phyloP scores from a whole-genome alignment of 1,140 invertebrate species.

The Tetragnatha versicolor region DNA sequence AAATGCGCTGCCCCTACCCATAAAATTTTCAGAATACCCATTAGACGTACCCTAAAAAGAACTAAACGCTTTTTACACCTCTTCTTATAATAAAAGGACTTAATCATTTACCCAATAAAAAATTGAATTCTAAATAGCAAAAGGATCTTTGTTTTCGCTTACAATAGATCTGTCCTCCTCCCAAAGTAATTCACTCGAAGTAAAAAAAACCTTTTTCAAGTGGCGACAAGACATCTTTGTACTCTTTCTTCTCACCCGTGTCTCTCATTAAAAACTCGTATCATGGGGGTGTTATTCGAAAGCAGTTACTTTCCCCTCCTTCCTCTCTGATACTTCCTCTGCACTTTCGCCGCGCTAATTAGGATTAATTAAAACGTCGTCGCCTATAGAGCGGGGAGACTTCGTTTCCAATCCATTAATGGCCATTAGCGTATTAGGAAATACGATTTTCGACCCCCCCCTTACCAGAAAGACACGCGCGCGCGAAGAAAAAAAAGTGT shows the following conservation, averaged over 20 bases:
- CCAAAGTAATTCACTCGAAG: neutral
- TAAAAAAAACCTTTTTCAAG: constrained; percentile 14
- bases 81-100: too few species aligned
- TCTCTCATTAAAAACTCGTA: constrained; percentile 48
- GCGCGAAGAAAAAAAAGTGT: neutral
- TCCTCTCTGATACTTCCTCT: neutral
- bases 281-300: constrained; percentile 25
- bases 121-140: too few species aligned
- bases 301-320: constrained; percentile 43
- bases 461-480: neutral
- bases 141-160: neutral
- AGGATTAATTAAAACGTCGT: constrained; percentile 54
- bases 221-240: constrained; percentile 25
- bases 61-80: too few species aligned
- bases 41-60: too few species aligned
- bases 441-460: constrained; percentile 42
- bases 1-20: too few species aligned
- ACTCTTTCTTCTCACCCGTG: constrained; percentile 17
- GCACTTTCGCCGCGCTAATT: constrained; percentile 28
- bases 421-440: constrained; percentile 54
- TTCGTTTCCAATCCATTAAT: constrained; percentile 54
- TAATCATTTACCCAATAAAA: too few species aligned
- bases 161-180: neutral
- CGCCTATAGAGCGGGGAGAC: constrained; percentile 1
- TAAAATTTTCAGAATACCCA: too few species aligned